Percentiles rank a stretch among this genome's conserved stretches.
Evolutionary conservation across 2,888 invertebrate genomes (phyloP).

Genomic region (Calameuta filiformis): DNA sequence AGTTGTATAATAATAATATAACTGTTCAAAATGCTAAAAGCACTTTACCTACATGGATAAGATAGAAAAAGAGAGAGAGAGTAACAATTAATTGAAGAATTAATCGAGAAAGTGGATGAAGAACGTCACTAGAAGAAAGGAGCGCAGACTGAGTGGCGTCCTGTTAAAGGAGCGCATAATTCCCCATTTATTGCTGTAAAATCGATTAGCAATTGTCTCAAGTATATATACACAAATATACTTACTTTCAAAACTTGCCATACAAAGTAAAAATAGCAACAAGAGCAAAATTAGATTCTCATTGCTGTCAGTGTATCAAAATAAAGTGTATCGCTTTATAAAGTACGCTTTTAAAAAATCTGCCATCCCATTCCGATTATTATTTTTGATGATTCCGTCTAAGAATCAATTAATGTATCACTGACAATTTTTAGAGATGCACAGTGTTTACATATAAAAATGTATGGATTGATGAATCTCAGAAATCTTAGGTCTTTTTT

Average conservation of each 20-base stretch:
- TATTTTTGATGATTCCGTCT: not conserved
- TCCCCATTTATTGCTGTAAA: slow-evolving; percentile 22
- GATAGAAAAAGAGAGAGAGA: not conserved
- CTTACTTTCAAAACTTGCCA: not conserved
- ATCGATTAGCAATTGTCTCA: not conserved
- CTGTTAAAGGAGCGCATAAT: slow-evolving; percentile 17
- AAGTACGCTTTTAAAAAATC: not conserved
- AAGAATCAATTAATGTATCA: not conserved
- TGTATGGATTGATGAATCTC: not conserved
- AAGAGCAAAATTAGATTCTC: not conserved
- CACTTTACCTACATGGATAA: not conserved
- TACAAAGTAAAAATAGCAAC: not conserved
- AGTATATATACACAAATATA: not conserved
- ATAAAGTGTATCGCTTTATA: not conserved
- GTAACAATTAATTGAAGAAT: slow-evolving; percentile 20
- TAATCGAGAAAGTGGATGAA: slow-evolving; percentile 14
- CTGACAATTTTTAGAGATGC: not conserved
- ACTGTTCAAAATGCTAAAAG: not conserved
- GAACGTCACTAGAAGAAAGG: slow-evolving; percentile 15
- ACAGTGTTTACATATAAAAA: no score
- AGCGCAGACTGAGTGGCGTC: slow-evolving; percentile 30
- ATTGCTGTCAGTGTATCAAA: not conserved
- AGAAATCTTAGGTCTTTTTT: not conserved
- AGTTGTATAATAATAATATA: no score
- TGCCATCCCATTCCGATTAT: not conserved